Conservation (phyloP, 2,113 vertebrate genomes). For the Psilopogon haemacephalus region DNA sequence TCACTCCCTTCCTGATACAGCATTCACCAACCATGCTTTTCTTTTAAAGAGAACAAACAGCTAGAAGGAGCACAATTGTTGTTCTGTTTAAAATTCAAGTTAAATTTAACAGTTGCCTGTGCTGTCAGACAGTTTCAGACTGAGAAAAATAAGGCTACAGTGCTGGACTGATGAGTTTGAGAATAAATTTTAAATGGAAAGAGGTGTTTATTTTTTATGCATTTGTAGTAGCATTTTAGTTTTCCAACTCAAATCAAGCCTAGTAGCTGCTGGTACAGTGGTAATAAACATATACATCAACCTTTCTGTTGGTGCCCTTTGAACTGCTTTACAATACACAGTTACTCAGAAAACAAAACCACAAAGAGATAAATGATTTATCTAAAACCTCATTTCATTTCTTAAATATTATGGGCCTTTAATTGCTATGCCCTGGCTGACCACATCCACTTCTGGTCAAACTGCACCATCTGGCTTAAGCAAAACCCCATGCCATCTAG, state of each 20-base stretch:
- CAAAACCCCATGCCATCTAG: neutral
- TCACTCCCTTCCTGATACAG: neutral
- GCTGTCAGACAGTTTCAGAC: neutral
- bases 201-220: neutral
- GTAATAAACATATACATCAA: neutral
- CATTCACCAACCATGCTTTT: constrained; percentile 1
- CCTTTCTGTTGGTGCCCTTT: neutral
- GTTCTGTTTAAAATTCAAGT: constrained; percentile 1
- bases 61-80: constrained; percentile 4
- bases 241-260: neutral
- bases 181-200: neutral
- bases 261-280: neutral
- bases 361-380: neutral
- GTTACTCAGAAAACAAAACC: neutral
- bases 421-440: neutral
- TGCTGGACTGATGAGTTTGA: neutral
- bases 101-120: constrained; percentile 22
- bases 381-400: neutral
- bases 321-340: neutral
- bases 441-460: neutral
- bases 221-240: neutral
- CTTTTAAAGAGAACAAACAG: constrained; percentile 14
- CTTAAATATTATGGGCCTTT: neutral
- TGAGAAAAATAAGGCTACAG: neutral
- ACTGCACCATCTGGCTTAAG: neutral